A percentile compares a stretch with the other conserved stretches of the same genome.
These are phyloP conservation scores for Agrotis puta DNA, from an alignment of 2,888 invertebrate species.

Conservation along the genomic window DNA sequence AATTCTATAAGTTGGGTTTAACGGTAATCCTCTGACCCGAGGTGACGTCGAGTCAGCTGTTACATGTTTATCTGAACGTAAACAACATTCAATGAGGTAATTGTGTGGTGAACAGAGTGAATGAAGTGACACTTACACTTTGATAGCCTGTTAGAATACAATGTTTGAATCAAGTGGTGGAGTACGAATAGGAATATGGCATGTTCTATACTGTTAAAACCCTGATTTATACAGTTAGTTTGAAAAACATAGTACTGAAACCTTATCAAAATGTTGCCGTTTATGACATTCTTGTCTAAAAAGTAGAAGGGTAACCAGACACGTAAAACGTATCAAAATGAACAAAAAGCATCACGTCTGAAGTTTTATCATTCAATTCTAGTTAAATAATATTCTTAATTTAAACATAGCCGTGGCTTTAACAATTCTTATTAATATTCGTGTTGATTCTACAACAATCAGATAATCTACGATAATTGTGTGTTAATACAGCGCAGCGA, in stretches of 20 bases:
- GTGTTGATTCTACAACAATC: constrained; percentile 12
- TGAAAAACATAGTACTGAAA: neutral
- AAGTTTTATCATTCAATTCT: too few relatives aligned
- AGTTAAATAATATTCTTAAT: too few relatives aligned
- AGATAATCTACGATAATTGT: constrained; percentile 14
- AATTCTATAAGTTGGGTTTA: constrained; percentile 7
- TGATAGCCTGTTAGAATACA: constrained; percentile 12
- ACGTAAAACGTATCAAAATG: too few relatives aligned
- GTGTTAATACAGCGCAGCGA: neutral
- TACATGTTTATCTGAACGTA: constrained; percentile 39
- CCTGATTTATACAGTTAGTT: neutral
- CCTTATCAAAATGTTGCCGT: too few relatives aligned
- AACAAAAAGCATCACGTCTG: too few relatives aligned
- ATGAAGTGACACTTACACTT: constrained; percentile 16
- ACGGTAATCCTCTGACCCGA: constrained; percentile 18
- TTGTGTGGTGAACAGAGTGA: constrained; percentile 10
- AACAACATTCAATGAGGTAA: constrained; percentile 39
- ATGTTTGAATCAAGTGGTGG: neutral
- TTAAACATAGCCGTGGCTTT: neutral
- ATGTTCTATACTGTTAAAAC: neutral
- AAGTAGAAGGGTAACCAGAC: too few relatives aligned
- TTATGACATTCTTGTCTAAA: too few relatives aligned
- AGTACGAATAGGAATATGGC: neutral
- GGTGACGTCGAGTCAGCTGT: constrained; percentile 2
- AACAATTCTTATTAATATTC: neutral